Evolutionary conservation across 2,888 invertebrate genomes (phyloP).

Genomic region (Conops quadrifasciatus): DNA sequence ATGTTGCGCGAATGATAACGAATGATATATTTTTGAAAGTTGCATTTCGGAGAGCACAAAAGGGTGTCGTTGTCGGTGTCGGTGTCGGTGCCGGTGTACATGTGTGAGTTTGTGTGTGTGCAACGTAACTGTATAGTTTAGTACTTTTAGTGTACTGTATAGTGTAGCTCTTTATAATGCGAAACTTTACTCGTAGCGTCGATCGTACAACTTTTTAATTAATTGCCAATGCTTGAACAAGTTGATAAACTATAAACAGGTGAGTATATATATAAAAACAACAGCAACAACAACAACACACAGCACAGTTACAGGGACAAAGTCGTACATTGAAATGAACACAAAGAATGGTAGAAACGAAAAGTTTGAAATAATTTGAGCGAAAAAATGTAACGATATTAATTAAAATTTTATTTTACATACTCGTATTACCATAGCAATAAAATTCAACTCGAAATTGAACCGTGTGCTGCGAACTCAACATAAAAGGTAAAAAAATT

Average conservation of each 20-base stretch:
- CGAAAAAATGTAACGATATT: too few relatives aligned
- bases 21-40: too few relatives aligned
- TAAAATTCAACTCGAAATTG: too few relatives aligned
- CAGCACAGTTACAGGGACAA: constrained; percentile 20
- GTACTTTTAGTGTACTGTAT: too few relatives aligned
- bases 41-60: too few relatives aligned
- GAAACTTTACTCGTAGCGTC: background rate
- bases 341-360: constrained; percentile 26
- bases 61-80: background rate
- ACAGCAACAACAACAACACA: constrained; percentile 27
- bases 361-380: background rate
- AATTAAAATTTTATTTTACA: too few relatives aligned
- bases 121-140: background rate
- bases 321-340: constrained; percentile 38
- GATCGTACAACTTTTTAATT: constrained; percentile 20
- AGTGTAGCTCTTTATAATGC: too few relatives aligned
- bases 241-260: background rate
- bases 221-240: constrained; percentile 20
- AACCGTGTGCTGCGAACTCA: too few relatives aligned
- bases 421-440: too few relatives aligned
- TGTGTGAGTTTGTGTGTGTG: background rate
- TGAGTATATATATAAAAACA: background rate
- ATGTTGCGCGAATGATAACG: too few relatives aligned
- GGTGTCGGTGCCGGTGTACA: background rate
- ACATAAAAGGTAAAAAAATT: too few relatives aligned